Percentiles rank a stretch among this genome's conserved stretches.
phyloP scores from a whole-genome alignment of 2,113 vertebrate species.

The Lipotes vexillifer region DNA sequence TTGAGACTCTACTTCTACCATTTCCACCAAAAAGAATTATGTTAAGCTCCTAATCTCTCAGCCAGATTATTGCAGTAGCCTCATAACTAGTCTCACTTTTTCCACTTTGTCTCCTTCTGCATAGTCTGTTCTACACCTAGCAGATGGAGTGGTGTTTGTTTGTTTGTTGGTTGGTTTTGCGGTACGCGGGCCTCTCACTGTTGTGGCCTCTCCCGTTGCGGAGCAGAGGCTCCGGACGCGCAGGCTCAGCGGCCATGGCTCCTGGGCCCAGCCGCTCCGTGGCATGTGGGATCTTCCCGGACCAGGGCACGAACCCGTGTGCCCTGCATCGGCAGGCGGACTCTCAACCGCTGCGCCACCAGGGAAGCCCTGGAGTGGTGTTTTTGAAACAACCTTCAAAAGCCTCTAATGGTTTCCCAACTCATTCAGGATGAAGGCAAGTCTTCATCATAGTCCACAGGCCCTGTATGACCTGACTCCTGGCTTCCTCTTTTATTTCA shows the following conservation, averaged over 20 bases:
- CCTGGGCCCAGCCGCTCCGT: too few species aligned
- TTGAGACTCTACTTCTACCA: neutral
- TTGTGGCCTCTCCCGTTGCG: too few species aligned
- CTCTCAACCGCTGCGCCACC: too few species aligned
- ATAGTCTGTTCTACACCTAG: neutral
- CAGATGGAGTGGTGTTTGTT: neutral
- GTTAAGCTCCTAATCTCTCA: neutral
- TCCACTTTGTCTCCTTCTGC: neutral
- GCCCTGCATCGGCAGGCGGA: too few species aligned
- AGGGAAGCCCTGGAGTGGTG: too few species aligned
- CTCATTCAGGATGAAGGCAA: neutral
- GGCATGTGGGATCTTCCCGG: too few species aligned
- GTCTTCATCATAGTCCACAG: neutral
- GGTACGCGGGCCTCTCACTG: too few species aligned
- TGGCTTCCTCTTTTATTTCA: neutral
- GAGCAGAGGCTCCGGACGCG: too few species aligned
- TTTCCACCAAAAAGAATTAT: neutral
- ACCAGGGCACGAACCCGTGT: too few species aligned
- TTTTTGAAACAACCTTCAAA: neutral
- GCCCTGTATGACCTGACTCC: neutral
- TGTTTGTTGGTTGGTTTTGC: too few species aligned
- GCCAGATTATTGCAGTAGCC: neutral
- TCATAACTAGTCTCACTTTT: neutral
- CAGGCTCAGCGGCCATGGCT: too few species aligned
- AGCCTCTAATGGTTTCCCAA: neutral